Conservation (phyloP, 2,888 invertebrate genomes). For the Thymelicus lineola region DNA sequence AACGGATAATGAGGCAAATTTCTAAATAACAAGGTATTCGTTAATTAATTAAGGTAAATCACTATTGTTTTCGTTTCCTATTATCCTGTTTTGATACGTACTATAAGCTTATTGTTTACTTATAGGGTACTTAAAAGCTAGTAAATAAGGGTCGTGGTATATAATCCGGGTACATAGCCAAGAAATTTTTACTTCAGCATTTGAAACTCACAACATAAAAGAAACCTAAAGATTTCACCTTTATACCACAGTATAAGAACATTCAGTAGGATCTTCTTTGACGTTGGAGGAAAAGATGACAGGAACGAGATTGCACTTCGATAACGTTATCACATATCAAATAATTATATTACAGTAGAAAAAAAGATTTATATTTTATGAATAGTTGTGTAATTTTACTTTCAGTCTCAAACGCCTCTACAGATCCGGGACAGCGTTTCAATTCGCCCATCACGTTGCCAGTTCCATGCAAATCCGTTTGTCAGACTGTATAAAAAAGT, state of each 20-base stretch:
- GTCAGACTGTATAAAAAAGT: background rate
- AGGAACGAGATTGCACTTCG: no score
- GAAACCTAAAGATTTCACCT: background rate
- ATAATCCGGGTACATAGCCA: background rate
- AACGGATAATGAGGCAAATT: slow-evolving; percentile 6
- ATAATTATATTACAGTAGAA: no score
- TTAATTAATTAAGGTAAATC: background rate
- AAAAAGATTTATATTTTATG: no score
- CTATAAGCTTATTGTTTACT: background rate
- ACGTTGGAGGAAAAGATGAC: background rate
- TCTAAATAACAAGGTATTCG: background rate
- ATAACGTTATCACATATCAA: no score
- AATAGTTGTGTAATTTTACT: no score
- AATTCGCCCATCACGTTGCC: no score
- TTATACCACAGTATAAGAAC: background rate
- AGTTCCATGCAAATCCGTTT: background rate
- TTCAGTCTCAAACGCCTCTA: no score
- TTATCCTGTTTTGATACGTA: background rate
- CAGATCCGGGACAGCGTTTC: no score
- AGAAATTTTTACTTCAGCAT: background rate
- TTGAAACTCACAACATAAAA: background rate
- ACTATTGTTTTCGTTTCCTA: background rate
- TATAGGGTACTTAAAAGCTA: background rate
- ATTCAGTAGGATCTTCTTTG: background rate
- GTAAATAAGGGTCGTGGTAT: background rate